These are phyloP conservation scores for Odontomachus brunneus DNA, from an alignment of 1,140 invertebrate genomes.

Conservation along the genomic window DNA sequence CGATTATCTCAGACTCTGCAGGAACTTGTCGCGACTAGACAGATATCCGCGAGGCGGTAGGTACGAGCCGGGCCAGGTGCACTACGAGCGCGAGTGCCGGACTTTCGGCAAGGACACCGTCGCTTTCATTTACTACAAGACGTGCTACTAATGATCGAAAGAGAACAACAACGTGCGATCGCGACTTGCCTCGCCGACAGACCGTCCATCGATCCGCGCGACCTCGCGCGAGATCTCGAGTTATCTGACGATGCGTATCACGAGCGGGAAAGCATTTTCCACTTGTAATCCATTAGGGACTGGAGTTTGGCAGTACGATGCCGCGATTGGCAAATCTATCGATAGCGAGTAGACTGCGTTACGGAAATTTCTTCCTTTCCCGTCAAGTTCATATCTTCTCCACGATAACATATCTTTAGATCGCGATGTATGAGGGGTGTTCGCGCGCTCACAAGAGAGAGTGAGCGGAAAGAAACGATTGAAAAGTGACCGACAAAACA, in stretches of 20 bases:
- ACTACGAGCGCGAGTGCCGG: conserved; percentile 83
- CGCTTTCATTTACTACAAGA: conserved; percentile 84
- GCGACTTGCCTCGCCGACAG: background rate
- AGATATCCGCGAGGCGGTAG: conserved; percentile 65
- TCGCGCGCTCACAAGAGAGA: background rate
- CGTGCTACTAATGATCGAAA: conserved; percentile 84
- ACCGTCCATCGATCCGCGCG: conserved; percentile 29
- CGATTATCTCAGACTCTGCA: conserved; percentile 76
- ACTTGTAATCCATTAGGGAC: background rate
- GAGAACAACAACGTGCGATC: background rate
- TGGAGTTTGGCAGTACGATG: background rate
- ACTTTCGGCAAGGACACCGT: conserved; percentile 85
- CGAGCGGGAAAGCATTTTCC: conserved; percentile 11
- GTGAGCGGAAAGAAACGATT: conserved; percentile 16
- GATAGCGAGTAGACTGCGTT: background rate
- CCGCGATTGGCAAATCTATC: background rate
- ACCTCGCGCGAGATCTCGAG: conserved; percentile 16
- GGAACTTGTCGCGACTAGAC: conserved; percentile 75
- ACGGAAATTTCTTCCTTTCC: conserved; percentile 8
- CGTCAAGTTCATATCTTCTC: conserved; percentile 35
- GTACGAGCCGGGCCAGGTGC: conserved; percentile 81
- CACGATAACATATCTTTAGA: conserved; percentile 41
- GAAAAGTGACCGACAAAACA: conserved; percentile 18
- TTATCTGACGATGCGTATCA: background rate
- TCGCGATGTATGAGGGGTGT: background rate